Conservation (phyloP, 2,797 vertebrate genomes). For the Sphenodon punctatus region DNA sequence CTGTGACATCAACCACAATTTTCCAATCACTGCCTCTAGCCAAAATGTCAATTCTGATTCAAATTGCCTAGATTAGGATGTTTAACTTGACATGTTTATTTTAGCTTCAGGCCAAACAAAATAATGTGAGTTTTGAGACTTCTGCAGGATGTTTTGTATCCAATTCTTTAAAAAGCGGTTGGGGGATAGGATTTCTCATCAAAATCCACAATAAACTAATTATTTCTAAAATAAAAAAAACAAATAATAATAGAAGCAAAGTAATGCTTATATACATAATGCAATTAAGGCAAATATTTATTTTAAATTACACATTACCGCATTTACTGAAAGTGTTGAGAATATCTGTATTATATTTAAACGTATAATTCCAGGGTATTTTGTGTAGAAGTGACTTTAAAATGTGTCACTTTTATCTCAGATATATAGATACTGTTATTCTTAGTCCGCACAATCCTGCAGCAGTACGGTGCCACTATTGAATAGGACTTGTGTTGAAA, state of each 20-base stretch:
- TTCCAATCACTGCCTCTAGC: background rate
- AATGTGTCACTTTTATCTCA: no score
- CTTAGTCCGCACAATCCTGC: no score
- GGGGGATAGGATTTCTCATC: background rate
- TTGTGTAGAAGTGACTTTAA: no score
- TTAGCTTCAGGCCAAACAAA: slow-evolving; percentile 38
- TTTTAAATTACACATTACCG: no score
- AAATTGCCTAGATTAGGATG: slow-evolving; percentile 44
- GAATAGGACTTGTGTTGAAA: no score
- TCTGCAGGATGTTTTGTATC: background rate
- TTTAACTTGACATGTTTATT: slow-evolving; percentile 42
- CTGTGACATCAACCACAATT: background rate
- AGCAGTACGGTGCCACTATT: no score
- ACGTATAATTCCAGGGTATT: no score
- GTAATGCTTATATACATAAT: background rate
- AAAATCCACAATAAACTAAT: background rate
- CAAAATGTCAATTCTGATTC: background rate
- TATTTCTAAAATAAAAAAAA: background rate
- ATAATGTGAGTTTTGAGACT: background rate
- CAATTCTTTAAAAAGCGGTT: background rate
- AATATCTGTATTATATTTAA: no score
- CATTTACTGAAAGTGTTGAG: no score
- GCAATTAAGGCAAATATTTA: no score
- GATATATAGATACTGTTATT: no score
- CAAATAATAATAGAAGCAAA: background rate